Evolutionary conservation across 2,113 vertebrate species (phyloP).

Genomic region (Nerophis lumbriciformis): DNA sequence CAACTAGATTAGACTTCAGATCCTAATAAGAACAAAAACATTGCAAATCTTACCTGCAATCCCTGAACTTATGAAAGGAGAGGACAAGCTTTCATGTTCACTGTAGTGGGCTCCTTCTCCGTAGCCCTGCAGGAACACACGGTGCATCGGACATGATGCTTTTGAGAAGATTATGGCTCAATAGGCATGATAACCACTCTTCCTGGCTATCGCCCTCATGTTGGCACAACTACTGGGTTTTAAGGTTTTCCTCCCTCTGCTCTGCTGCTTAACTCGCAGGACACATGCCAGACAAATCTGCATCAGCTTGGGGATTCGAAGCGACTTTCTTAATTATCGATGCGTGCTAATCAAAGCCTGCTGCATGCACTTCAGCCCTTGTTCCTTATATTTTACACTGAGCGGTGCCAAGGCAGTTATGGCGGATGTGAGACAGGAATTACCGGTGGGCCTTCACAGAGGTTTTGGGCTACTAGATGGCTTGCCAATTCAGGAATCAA

Average conservation of each 20-base stretch:
- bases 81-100: slow-evolving; percentile 83
- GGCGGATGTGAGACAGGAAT: slow-evolving; percentile 65
- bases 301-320: slow-evolving; percentile 62
- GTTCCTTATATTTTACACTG: slow-evolving; percentile 65
- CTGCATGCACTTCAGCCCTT: slow-evolving; percentile 60
- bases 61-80: slow-evolving; percentile 86
- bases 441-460: slow-evolving; percentile 63
- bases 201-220: slow-evolving; percentile 19
- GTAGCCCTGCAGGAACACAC: slow-evolving; percentile 74
- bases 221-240: slow-evolving; percentile 36
- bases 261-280: slow-evolving; percentile 42
- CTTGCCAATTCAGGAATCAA: slow-evolving; percentile 56
- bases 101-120: slow-evolving; percentile 82
- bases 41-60: slow-evolving; percentile 78
- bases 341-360: slow-evolving; percentile 69
- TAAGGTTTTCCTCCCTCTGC: slow-evolving; percentile 27
- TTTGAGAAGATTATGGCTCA: background rate
- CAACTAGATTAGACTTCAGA: no score
- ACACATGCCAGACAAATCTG: slow-evolving; percentile 63
- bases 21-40: no score
- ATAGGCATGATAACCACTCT: slow-evolving; percentile 14
- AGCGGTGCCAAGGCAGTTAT: slow-evolving; percentile 66
- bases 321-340: slow-evolving; percentile 68
- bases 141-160: no score
- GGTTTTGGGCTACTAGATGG: slow-evolving; percentile 53